phyloP scores from a whole-genome alignment of 92 coral and sea anemone genomes.

The Porites divaricata region DNA sequence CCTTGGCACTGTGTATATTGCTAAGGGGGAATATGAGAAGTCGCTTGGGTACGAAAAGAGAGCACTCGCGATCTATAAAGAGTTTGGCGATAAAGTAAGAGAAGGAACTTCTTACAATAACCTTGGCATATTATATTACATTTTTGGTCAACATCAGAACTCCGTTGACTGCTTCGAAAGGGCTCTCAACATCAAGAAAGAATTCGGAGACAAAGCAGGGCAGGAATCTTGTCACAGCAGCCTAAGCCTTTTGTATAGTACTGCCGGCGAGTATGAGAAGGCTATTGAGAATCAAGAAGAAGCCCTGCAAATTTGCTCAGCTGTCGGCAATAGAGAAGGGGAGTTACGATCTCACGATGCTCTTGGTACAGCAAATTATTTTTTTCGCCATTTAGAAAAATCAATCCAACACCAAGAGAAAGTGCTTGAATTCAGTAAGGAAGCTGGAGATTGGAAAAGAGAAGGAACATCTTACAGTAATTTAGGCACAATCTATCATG shows the following conservation, averaged over 20 bases:
- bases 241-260: conserved; percentile 19
- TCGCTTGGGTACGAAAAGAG: conserved; percentile 26
- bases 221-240: conserved; percentile 26
- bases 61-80: conserved; percentile 33
- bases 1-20: conserved; percentile 39
- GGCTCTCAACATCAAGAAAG: conserved; percentile 28
- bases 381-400: conserved; percentile 18
- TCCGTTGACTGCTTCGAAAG: conserved; percentile 28
- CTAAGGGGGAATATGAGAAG: conserved; percentile 22
- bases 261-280: conserved; percentile 7
- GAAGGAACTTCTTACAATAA: conserved; percentile 37
- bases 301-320: conserved; percentile 16
- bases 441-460: conserved; percentile 31
- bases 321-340: conserved; percentile 24
- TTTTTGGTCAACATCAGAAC: conserved; percentile 29
- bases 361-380: conserved; percentile 5
- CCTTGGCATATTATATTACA: conserved; percentile 25
- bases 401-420: conserved; percentile 32
- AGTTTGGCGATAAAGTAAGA: conserved; percentile 45
- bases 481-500: conserved; percentile 31
- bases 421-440: conserved; percentile 16
- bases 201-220: conserved; percentile 27
- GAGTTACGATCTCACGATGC: conserved; percentile 14
- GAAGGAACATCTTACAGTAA: conserved; percentile 26
- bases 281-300: conserved; percentile 31